Percentiles rank a stretch among this genome's conserved stretches.
phyloP scores from a whole-genome alignment of 2,797 vertebrate species.

The Selene dorsalis region DNA sequence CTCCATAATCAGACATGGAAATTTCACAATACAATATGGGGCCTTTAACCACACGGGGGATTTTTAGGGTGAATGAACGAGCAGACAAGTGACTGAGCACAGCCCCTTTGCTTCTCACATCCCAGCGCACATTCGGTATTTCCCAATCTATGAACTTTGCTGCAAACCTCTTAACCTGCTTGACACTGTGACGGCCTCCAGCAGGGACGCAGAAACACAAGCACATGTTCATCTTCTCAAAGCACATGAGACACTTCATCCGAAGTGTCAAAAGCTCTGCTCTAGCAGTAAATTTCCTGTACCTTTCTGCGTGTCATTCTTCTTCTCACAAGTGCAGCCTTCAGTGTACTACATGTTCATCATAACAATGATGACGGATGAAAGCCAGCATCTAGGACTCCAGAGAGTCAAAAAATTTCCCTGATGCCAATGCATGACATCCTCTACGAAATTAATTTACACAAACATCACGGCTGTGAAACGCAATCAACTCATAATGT shows the following conservation, averaged over 20 bases:
- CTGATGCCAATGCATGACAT: slow-evolving; percentile 29
- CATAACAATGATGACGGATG: slow-evolving; percentile 6
- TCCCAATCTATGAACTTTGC: slow-evolving; percentile 24
- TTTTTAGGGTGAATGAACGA: background rate
- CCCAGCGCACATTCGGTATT: slow-evolving; percentile 33
- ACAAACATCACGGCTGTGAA: slow-evolving; percentile 43
- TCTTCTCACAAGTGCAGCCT: background rate
- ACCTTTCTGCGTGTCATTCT: background rate
- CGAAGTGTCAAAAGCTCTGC: slow-evolving; percentile 17
- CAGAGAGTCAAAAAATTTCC: background rate
- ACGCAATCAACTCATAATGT: slow-evolving; percentile 52
- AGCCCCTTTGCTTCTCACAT: background rate
- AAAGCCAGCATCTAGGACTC: slow-evolving; percentile 10
- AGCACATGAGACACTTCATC: slow-evolving; percentile 16
- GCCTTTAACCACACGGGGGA: background rate
- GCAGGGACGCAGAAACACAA: slow-evolving; percentile 44
- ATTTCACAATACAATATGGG: no score
- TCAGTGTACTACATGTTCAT: background rate
- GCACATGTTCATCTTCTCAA: slow-evolving; percentile 47
- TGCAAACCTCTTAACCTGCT: slow-evolving; percentile 27
- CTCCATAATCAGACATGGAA: no score
- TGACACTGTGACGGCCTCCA: slow-evolving; percentile 45
- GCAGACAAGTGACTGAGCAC: background rate
- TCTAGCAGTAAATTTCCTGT: slow-evolving; percentile 9
- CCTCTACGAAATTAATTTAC: slow-evolving; percentile 49